A percentile compares a stretch with the other conserved stretches of the same genome.
phyloP scores from a whole-genome alignment of 2,113 vertebrate species.

The Eptesicus fuscus region DNA sequence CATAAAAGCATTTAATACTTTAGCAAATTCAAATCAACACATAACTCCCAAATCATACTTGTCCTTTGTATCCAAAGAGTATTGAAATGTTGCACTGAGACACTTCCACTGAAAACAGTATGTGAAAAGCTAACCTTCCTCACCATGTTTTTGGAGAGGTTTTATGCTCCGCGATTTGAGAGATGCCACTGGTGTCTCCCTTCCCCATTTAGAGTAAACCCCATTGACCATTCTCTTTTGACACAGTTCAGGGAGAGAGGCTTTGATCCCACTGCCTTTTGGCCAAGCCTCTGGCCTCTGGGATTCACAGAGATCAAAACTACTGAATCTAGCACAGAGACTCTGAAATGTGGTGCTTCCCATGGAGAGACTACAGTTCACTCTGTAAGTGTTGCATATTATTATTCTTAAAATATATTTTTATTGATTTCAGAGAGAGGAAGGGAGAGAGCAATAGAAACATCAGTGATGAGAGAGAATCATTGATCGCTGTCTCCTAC shows the following conservation, averaged over 20 bases:
- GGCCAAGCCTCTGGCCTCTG: constrained; percentile 52
- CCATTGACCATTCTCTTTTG: constrained; percentile 66
- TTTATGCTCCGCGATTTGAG: background rate
- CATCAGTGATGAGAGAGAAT: too few species aligned
- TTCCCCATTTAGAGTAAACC: constrained; percentile 54
- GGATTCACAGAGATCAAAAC: constrained; percentile 64
- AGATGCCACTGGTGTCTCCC: background rate
- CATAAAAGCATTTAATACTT: background rate
- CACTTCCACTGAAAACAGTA: background rate
- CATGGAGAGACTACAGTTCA: background rate
- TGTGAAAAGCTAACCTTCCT: background rate
- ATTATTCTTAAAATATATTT: background rate
- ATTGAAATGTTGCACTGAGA: background rate
- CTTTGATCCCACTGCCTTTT: constrained; percentile 70
- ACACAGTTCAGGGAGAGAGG: constrained; percentile 6
- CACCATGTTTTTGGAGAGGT: background rate
- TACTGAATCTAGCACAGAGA: constrained; percentile 57
- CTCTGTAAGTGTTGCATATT: background rate
- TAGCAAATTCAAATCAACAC: background rate
- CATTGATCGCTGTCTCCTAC: too few species aligned
- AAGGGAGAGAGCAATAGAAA: too few species aligned
- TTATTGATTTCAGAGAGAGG: too few species aligned
- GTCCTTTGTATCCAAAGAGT: background rate
- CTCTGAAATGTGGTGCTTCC: constrained; percentile 28
- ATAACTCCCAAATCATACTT: background rate